Evolutionary conservation across 1,140 invertebrate species (phyloP).

Genomic region (Heliconius eleuchia): DNA sequence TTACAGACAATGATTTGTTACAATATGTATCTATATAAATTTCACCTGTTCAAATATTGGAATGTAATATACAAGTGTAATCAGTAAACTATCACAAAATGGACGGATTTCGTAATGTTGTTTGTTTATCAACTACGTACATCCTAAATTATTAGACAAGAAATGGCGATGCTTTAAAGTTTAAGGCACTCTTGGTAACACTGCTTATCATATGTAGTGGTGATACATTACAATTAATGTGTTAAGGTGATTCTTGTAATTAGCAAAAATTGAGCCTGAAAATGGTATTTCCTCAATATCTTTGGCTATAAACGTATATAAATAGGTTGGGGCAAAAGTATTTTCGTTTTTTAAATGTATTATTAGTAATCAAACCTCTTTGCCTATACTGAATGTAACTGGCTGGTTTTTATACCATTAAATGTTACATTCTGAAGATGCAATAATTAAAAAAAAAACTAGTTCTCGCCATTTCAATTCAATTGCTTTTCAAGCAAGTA

Average conservation of each 20-base stretch:
- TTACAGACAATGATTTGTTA: constrained; percentile 1
- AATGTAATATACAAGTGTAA: not conserved
- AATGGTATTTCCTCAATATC: constrained; percentile 37
- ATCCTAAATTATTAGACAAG: not conserved
- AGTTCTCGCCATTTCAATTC: no score
- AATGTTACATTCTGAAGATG: no score
- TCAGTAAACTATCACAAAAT: constrained; percentile 30
- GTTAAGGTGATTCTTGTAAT: not conserved
- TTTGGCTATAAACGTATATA: constrained; percentile 40
- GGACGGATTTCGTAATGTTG: constrained; percentile 25
- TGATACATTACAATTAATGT: not conserved
- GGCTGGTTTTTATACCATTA: no score
- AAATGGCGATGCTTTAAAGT: not conserved
- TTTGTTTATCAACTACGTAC: not conserved
- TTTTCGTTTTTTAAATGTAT: no score
- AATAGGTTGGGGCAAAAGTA: no score
- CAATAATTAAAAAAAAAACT: no score
- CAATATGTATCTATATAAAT: not conserved
- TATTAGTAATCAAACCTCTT: no score
- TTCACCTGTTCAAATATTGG: constrained; percentile 2
- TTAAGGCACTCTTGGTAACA: constrained; percentile 32
- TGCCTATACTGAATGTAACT: no score
- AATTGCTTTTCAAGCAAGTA: no score
- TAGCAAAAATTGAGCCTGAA: constrained; percentile 15
- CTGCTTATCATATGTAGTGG: not conserved